Evolutionary conservation across 2,888 invertebrate species (phyloP).

Genomic region (Amblyjoppa proteus): DNA sequence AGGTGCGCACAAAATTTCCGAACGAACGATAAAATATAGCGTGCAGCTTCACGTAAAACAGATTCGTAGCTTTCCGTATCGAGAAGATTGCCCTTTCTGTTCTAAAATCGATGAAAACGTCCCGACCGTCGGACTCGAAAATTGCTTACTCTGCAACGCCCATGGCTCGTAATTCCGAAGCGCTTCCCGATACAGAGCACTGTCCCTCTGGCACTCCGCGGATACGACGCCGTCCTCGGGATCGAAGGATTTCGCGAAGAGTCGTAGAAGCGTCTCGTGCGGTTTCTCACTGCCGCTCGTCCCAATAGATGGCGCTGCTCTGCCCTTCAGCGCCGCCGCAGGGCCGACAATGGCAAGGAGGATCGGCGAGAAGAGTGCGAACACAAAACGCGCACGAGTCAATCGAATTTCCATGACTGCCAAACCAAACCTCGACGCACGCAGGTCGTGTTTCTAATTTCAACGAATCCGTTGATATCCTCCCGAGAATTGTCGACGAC

Average conservation of each 20-base stretch:
- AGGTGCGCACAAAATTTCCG: too few relatives aligned
- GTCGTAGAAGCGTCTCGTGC: conserved; percentile 73
- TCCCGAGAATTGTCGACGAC: too few relatives aligned
- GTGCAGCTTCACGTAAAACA: too few relatives aligned
- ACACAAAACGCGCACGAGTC: conserved; percentile 9
- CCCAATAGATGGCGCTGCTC: not conserved
- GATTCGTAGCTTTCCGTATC: too few relatives aligned
- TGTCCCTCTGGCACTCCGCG: conserved; percentile 74
- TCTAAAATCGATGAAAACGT: too few relatives aligned
- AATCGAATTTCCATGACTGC: conserved; percentile 26
- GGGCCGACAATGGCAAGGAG: not conserved
- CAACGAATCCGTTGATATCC: too few relatives aligned
- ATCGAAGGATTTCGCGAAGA: conserved; percentile 75
- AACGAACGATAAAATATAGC: too few relatives aligned
- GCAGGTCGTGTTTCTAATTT: too few relatives aligned
- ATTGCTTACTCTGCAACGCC: conserved; percentile 80
- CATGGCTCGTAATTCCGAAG: conserved; percentile 76
- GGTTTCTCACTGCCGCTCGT: conserved; percentile 64
- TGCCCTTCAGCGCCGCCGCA: not conserved
- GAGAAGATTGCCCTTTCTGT: too few relatives aligned
- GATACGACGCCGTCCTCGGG: conserved; percentile 73
- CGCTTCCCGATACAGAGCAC: conserved; percentile 73
- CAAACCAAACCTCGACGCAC: not conserved
- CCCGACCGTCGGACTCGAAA: too few relatives aligned
- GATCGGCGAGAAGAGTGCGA: not conserved